Evolutionary conservation across 2,797 vertebrate genomes (phyloP), one percentile per base, ranked within the genome.

Genomic region (Serranus cabrilla): DNA sequence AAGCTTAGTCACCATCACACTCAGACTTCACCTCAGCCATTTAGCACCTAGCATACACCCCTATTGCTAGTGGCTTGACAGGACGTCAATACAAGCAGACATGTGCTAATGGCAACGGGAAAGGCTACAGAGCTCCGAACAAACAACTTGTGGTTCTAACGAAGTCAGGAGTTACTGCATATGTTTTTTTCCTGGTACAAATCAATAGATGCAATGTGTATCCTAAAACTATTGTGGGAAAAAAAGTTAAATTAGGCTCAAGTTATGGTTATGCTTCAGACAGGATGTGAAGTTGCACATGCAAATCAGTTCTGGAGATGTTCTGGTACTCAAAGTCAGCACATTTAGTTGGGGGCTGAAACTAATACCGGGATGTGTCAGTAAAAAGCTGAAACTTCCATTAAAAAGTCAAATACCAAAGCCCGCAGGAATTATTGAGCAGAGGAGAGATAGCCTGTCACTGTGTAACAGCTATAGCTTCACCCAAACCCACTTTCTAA

Each of bases 81-180:
- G 70, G 39, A 86, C 61, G 83, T 91, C 89, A 92, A 90, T 91
- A 90, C 63, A 55, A 61, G 25, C 76, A 64, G 86, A 81, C 72
- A 45, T 59, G 77, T 68, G 85, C 81, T 93, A 87, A 94, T 91
- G 84, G 87, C 43, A 71, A 67, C 21, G 55, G 74, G 52, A 86
- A 87, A 80, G 18, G 71, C 69, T 83, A 69, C 84, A 75, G 73
- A 76, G 64, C 78, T 76, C 80, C 74, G 59, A 76, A 58, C 63
- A 81, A 84, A 81, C 78, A 82, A 50, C 21, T 37, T 31, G 43
- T 23, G 57, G 10, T 23, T 81, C 20, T 60, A 57, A 83, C 47
- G 0, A 74, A 80, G 73, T 64, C 67, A 25, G 34, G n/a, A 61
- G n/a, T 10, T 21, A 23, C 61, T 34, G 61, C 54, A 52, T 61